Conservation (phyloP, 2,888 invertebrate species). For the Drosophila emarginata region DNA sequence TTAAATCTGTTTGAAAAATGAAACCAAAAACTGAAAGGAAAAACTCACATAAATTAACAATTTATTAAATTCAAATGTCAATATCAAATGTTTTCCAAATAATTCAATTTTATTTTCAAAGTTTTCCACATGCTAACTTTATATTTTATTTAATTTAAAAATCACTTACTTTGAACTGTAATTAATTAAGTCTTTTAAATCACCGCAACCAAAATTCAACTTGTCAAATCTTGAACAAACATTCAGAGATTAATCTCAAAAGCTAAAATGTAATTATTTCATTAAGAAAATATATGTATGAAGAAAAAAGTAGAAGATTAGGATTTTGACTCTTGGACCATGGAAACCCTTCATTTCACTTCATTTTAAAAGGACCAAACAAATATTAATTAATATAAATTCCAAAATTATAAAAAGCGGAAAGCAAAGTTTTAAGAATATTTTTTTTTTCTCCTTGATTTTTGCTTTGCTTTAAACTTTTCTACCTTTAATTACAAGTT, state of each 20-base stretch:
- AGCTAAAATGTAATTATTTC: slow-evolving; percentile 34
- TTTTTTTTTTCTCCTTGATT: slow-evolving; percentile 24
- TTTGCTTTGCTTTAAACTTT: slow-evolving; percentile 33
- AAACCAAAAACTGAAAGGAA: not conserved
- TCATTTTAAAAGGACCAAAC: slow-evolving; percentile 35
- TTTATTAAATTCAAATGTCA: not conserved
- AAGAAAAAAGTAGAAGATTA: slow-evolving; percentile 15
- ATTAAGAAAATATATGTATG: slow-evolving; percentile 29
- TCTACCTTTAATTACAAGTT: slow-evolving; percentile 66
- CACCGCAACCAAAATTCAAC: slow-evolving; percentile 25
- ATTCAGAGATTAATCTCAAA: not conserved
- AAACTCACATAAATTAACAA: not conserved
- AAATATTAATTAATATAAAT: slow-evolving; percentile 74
- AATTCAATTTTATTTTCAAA: not conserved
- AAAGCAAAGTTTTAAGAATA: slow-evolving; percentile 42
- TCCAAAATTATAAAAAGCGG: slow-evolving; percentile 44
- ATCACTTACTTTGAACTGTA: slow-evolving; percentile 32
- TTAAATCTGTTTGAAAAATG: not conserved
- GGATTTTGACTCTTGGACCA: slow-evolving; percentile 12
- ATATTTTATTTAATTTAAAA: slow-evolving; percentile 22
- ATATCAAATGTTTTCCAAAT: not conserved
- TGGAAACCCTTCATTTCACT: slow-evolving; percentile 34
- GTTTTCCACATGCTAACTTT: slow-evolving; percentile 1
- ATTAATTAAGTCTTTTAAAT: slow-evolving; percentile 39
- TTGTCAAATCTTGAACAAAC: slow-evolving; percentile 20